Conservation (phyloP, 1,140 invertebrate genomes). For the Trinorchestia longiramus region DNA sequence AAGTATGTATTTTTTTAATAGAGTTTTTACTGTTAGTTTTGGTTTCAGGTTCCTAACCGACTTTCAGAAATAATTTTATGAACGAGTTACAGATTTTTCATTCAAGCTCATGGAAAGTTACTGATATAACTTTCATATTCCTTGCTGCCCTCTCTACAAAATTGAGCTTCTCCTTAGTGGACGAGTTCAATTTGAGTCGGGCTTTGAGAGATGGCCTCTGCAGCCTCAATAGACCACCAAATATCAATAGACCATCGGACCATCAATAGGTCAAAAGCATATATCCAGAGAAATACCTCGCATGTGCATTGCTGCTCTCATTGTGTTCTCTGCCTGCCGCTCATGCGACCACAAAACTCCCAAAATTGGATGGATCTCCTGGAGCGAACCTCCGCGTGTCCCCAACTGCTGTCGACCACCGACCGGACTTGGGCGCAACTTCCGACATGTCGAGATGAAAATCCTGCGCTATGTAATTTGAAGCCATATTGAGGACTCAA, state of each 20-base stretch:
- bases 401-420: not conserved
- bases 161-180: conserved; percentile 6
- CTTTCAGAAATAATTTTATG: not conserved
- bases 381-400: not conserved
- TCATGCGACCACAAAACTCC: conserved; percentile 38
- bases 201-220: not conserved
- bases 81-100: not conserved
- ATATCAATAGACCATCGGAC: not conserved
- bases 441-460: not conserved
- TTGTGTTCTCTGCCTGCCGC: not conserved
- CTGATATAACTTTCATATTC: not conserved
- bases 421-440: conserved; percentile 1
- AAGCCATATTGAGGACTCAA: not conserved
- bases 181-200: not conserved
- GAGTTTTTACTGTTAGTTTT: no score
- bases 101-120: not conserved
- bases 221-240: conserved; percentile 17
- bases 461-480: not conserved
- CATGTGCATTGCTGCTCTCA: conserved; percentile 22
- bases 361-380: conserved; percentile 33
- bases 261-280: conserved; percentile 23
- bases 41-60: not conserved
- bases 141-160: conserved; percentile 11
- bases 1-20: no score
- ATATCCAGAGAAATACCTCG: not conserved